Percentiles rank a stretch among this genome's conserved stretches.
These are phyloP conservation scores for Hylomyscus alleni DNA, from an alignment of 2,797 vertebrate species.

Conservation along the genomic window DNA sequence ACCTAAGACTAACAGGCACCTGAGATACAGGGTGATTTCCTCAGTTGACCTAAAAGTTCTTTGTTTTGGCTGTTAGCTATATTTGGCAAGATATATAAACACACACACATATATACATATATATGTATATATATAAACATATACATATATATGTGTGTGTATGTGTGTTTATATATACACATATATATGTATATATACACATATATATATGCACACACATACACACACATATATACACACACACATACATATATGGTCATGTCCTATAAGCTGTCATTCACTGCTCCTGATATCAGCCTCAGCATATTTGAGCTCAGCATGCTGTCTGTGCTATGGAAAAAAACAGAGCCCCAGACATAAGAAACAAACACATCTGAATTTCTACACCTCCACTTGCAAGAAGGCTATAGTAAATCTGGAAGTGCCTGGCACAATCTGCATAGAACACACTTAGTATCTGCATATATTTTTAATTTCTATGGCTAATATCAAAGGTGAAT, in stretches of 20 bases:
- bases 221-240: too few relatives aligned
- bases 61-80: not conserved
- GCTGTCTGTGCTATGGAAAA: constrained; percentile 1
- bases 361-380: not conserved
- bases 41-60: not conserved
- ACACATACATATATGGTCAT: fast-evolving
- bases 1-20: not conserved
- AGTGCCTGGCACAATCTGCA: constrained; percentile 53
- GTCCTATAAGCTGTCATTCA: constrained; percentile 73
- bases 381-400: not conserved
- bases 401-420: constrained; percentile 71
- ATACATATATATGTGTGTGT: fast-evolving
- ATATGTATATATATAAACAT: fast-evolving
- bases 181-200: too few relatives aligned
- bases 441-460: constrained; percentile 78
- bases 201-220: too few relatives aligned
- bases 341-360: constrained; percentile 21
- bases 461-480: constrained; percentile 82
- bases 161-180: too few relatives aligned
- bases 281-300: constrained; percentile 86
- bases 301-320: constrained; percentile 34
- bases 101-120: not conserved
- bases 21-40: constrained; percentile 1
- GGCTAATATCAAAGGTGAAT: constrained; percentile 82
- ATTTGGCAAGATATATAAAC: not conserved